Evolutionary conservation across 2,797 vertebrate genomes (phyloP), one percentile per base, ranked within the genome.

Genomic region (Caiman crocodilus): DNA sequence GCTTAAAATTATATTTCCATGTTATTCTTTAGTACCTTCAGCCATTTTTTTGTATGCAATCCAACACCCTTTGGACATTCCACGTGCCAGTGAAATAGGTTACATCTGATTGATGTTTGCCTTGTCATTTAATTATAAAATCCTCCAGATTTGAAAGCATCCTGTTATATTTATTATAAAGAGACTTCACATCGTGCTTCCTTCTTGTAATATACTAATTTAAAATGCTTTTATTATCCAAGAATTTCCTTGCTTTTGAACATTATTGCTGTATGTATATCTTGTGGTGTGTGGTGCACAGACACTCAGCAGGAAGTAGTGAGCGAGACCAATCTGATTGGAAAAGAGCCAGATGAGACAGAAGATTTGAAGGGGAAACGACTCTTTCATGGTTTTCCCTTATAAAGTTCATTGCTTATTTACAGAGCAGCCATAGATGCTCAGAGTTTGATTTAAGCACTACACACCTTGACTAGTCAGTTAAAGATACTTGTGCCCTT

Each of bases 211-310:
- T 9, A 1, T 25, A 1, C 26, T 89, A 23, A 11, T 67, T 71
- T 55, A n/a, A 75, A 80, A 21, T 4, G 14, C 56, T 71, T 63
- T 69, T 79, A 42, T 76, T 75, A 7, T 32, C 17, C 65, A 12
- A 12, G n/a, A 42, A 4, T 9, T 30, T 58, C 77, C 1, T 2
- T 2, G 60, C 18, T 7, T 55, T 16, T 5, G 63, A 26, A 60
- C 0, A 0, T 42, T 7, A 1, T 21, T 90, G 64, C 59, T n/a
- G 57, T 0, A 0, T 5, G n/a, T 21, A 28, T 25, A 17, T 14
- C 25, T 56, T 56, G 56, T 9, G 71, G 16, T 90, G 64, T 79
- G 94, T 65, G 88, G 17, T 13, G 4, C 79, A 0, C 84, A 91
- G 91, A 87, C 35, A 14, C 15, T 5, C 0, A 94, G 83, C 90